Percentiles rank a stretch among this genome's conserved stretches.
Evolutionary conservation across 2,797 vertebrate genomes (phyloP).

Genomic region (Balearica regulorum): DNA sequence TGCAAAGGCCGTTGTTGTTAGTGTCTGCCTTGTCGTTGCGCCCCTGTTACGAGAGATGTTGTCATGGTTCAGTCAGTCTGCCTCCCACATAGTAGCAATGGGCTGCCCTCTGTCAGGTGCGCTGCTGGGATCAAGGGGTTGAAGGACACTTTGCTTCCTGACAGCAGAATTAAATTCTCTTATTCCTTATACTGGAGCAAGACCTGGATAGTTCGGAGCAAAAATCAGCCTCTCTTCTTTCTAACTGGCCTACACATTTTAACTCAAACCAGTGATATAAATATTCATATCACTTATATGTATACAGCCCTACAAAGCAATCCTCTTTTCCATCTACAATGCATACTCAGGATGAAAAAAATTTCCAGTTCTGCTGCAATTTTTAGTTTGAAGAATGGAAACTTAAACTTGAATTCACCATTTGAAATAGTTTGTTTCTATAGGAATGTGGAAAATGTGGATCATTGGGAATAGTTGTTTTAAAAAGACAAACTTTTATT

Average conservation of each 20-base stretch:
- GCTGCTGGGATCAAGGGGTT: not conserved
- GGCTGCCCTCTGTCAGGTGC: not conserved
- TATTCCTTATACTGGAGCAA: not conserved
- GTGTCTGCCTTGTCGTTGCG: not conserved
- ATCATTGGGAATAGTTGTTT: not conserved
- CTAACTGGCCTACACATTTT: not conserved
- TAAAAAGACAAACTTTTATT: not conserved
- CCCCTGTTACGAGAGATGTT: not conserved
- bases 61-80: not conserved
- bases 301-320: not conserved
- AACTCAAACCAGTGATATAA: not conserved
- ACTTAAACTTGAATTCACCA: not conserved
- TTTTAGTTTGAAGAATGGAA: not conserved
- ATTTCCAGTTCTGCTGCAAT: not conserved
- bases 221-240: not conserved
- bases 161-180: not conserved
- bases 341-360: not conserved
- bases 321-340: not conserved
- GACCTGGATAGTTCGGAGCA: not conserved
- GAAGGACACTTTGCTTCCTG: not conserved
- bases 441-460: not conserved
- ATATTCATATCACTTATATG: rapidly evolving
- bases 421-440: not conserved
- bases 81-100: rapidly evolving
- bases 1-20: not conserved